Percentiles rank a stretch among this genome's conserved stretches.
Conservation (phyloP, 2,888 invertebrate species). For the Dryomyza anilis region DNA sequence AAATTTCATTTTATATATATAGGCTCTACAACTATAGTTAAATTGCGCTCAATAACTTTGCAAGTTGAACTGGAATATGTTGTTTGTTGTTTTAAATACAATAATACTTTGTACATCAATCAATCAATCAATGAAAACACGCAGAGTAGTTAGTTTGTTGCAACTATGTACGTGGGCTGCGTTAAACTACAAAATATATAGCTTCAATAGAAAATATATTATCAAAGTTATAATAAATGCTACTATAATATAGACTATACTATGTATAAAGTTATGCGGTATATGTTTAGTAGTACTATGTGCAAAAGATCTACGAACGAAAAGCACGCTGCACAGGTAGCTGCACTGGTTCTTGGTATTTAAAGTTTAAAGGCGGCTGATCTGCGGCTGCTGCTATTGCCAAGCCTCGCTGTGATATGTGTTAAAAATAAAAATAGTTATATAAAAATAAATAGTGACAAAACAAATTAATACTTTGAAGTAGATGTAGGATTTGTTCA, state of each 20-base stretch:
- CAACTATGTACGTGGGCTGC: background rate
- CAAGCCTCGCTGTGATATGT: constrained; percentile 20
- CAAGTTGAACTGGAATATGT: constrained; percentile 20
- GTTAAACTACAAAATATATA: too few relatives aligned
- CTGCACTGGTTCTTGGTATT: background rate
- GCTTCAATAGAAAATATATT: constrained; percentile 16
- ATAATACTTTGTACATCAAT: constrained; percentile 23
- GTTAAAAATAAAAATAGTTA: constrained; percentile 21
- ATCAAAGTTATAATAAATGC: too few relatives aligned
- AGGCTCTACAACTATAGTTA: constrained; percentile 3
- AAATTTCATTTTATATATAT: background rate
- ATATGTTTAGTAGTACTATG: background rate
- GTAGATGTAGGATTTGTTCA: too few relatives aligned
- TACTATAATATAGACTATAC: too few relatives aligned
- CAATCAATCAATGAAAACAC: constrained; percentile 2
- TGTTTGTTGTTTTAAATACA: constrained; percentile 9
- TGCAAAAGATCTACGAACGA: background rate
- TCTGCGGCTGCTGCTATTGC: background rate
- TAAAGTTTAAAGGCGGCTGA: background rate
- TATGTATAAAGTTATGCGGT: constrained; percentile 2
- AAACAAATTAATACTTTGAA: too few relatives aligned
- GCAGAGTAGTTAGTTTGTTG: too few relatives aligned
- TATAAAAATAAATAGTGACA: too few relatives aligned
- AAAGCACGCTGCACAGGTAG: background rate
- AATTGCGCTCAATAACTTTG: constrained; percentile 19